These are phyloP conservation scores for Drosophila mercatorum DNA, from an alignment of 2,888 invertebrate genomes.

Conservation along the genomic window DNA sequence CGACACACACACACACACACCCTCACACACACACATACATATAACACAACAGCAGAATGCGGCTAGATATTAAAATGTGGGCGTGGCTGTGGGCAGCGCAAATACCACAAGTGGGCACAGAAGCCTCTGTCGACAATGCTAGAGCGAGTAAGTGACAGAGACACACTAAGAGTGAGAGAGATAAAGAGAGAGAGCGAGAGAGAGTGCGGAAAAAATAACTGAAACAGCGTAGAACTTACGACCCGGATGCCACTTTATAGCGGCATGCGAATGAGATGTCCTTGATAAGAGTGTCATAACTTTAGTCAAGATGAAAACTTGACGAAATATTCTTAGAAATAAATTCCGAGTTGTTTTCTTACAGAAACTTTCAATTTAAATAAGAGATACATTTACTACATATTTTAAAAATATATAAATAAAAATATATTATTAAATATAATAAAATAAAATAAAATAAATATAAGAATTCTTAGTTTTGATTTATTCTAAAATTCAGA, in stretches of 20 bases:
- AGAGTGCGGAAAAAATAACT: not conserved
- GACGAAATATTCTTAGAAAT: not conserved
- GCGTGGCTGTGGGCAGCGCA: slow-evolving; percentile 18
- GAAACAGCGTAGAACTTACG: slow-evolving; percentile 40
- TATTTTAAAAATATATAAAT: not conserved
- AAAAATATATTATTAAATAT: too few species aligned
- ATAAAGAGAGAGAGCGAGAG: not conserved
- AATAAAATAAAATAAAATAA: too few species aligned
- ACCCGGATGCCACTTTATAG: slow-evolving; percentile 55
- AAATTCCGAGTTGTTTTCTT: not conserved
- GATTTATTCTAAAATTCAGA: too few species aligned
- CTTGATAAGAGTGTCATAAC: slow-evolving; percentile 42
- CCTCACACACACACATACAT: slow-evolving; percentile 4
- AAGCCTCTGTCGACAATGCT: slow-evolving; percentile 27
- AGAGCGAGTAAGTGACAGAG: slow-evolving; percentile 1
- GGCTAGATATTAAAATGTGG: slow-evolving; percentile 28
- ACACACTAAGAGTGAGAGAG: not conserved
- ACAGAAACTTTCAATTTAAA: not conserved
- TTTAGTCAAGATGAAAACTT: not conserved
- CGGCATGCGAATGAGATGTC: slow-evolving; percentile 43
- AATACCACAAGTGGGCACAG: slow-evolving; percentile 61
- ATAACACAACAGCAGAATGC: slow-evolving; percentile 13
- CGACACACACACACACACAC: slow-evolving; percentile 19
- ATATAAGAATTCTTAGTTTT: too few species aligned
- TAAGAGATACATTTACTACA: not conserved